phyloP scores from a whole-genome alignment of 2,888 invertebrate species.

The Lithophane ornitopus region DNA sequence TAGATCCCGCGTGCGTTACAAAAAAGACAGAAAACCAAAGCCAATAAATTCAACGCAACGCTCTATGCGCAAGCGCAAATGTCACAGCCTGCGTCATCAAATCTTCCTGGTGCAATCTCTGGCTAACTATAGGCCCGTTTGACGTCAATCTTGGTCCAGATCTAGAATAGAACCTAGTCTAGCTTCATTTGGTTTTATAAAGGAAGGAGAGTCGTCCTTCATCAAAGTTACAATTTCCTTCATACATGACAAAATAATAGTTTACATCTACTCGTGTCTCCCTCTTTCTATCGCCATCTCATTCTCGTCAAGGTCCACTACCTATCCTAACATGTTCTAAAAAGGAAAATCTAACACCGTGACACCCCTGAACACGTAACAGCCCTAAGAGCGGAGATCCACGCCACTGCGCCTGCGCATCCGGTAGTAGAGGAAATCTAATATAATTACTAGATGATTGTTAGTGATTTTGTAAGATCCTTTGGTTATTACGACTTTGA shows the following conservation, averaged over 20 bases:
- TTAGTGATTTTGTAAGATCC: conserved; percentile 55
- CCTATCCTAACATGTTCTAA: conserved; percentile 17
- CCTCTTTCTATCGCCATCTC: conserved; percentile 3
- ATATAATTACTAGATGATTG: conserved; percentile 56
- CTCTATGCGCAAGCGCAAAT: too few species aligned
- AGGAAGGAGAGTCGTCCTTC: too few species aligned
- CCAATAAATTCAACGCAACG: too few species aligned
- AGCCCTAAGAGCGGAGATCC: conserved; percentile 64
- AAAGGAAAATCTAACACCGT: conserved; percentile 56
- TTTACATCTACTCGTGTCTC: not conserved
- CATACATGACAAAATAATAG: not conserved
- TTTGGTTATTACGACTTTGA: not conserved
- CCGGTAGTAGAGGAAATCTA: conserved; percentile 67
- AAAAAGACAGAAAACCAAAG: too few species aligned
- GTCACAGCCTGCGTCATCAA: too few species aligned
- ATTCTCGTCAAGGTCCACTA: conserved; percentile 23
- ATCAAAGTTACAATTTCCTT: not conserved
- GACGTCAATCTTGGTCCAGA: too few species aligned
- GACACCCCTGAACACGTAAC: conserved; percentile 46
- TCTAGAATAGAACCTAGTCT: too few species aligned
- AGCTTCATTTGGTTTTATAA: too few species aligned
- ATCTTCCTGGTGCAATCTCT: too few species aligned
- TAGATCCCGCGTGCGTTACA: too few species aligned
- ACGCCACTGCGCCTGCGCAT: conserved; percentile 64
- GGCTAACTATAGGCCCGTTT: too few species aligned